A percentile compares a stretch with the other conserved stretches of the same genome.
These are phyloP conservation scores for Styela clava DNA, from an alignment of 23 tunicate species.

Conservation along the genomic window DNA sequence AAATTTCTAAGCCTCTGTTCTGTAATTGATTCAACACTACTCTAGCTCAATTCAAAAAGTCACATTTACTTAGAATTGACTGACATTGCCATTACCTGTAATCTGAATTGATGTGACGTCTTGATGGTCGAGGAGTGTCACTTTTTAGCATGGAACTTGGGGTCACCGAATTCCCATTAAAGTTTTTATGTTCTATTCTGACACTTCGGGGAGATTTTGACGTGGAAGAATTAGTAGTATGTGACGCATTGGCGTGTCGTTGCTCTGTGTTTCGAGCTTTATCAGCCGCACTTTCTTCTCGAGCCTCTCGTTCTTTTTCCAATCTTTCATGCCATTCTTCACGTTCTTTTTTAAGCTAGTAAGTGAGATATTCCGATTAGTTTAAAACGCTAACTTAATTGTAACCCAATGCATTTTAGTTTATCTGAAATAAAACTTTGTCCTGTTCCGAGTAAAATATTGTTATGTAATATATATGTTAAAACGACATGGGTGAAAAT, in stretches of 20 bases:
- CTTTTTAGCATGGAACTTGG: neutral
- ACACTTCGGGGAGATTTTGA: neutral
- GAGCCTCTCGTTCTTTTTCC: neutral
- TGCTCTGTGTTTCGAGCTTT: neutral
- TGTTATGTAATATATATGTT: no score
- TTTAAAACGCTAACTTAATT: neutral
- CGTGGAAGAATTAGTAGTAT: neutral
- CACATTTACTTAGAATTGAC: no score
- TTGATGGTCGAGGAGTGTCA: neutral
- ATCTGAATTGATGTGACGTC: neutral
- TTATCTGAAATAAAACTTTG: no score
- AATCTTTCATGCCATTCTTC: constrained; percentile 15
- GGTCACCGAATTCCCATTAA: neutral
- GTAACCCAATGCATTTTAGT: neutral
- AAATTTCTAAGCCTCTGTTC: no score
- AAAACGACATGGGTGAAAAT: no score
- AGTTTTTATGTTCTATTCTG: neutral
- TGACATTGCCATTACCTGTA: neutral
- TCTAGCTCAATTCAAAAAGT: no score
- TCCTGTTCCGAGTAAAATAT: no score
- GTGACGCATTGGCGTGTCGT: neutral
- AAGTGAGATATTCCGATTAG: neutral
- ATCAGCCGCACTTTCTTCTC: neutral
- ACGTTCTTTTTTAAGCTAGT: constrained; percentile 7
- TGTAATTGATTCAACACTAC: no score